Base-by-base conservation (phyloP, 2,888 invertebrate genomes). In the Plagodis dolabraria region DNA sequence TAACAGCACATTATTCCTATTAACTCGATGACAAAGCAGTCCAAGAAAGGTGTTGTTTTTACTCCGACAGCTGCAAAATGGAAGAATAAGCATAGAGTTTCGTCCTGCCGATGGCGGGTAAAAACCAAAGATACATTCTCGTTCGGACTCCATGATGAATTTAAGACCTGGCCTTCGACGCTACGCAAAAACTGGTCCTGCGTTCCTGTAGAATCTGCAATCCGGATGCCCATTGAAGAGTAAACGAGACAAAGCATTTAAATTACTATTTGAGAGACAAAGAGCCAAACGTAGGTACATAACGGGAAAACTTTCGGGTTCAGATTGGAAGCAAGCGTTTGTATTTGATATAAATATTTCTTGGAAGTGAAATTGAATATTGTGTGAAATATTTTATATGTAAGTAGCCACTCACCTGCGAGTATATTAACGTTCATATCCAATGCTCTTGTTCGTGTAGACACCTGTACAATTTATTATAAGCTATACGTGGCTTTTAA, bases 141-240 rank as follows among this genome's bases (percentile, higher is more conserved):
- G 61, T 57, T 63, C 46, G 43, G 63, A 58, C 63, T 64, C 64
- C 68, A 67, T 66, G 64, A 66, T 68, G 64, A 66, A 68, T 68
- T 68, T 68, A 63, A 63, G 65, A 44, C 61, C 59, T 62, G 65
- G 62, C 65, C 63, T 66, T 66, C 60, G 63, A 59, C 60, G 60
- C 57, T 58, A 59, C 59, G 55, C 80, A 89, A 90, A 90, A 90
- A 90, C 89, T 88, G 85, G 90, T 89, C 86, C 75, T 80, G 77
- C 57, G 53, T 57, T 61, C 77, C 80, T 60, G 53, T 57, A 67
- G 65, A 69, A 76, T 83, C 80, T 80, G 83, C 83, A 82, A 88
- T 84, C 84, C 81, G 77, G 84, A 81, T 87, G 83, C 78, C 87
- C 90, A 90, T 90, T 89, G 80, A 90, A 81, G 89, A 72, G 85